phyloP scores from a whole-genome alignment of 2,888 invertebrate genomes.

The Drosophila meridiana region DNA sequence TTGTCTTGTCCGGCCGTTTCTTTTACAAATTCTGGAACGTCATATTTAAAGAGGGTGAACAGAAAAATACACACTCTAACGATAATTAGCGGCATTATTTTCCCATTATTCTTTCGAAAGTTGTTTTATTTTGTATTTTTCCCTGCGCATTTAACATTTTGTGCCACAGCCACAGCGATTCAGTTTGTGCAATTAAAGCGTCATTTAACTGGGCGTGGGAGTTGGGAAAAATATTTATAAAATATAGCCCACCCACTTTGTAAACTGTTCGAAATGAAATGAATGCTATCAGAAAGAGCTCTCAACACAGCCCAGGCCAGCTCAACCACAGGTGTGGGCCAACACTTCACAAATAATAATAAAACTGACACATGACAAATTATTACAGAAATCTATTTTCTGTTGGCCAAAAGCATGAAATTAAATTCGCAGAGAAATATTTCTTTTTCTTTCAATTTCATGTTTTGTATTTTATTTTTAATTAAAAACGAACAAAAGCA shows the following conservation, averaged over 20 bases:
- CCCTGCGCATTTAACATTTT: slow-evolving; percentile 34
- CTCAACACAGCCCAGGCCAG: slow-evolving; percentile 2
- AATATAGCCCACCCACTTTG: slow-evolving; percentile 21
- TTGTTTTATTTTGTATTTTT: slow-evolving; percentile 4
- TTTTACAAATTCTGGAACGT: slow-evolving; percentile 66
- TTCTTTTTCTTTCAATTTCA: not conserved
- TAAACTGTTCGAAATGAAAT: not conserved
- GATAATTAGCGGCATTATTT: slow-evolving; percentile 78
- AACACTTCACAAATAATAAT: not conserved
- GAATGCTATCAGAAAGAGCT: slow-evolving; percentile 15
- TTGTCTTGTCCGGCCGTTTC: slow-evolving; percentile 59
- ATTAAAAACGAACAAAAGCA: slow-evolving; percentile 63
- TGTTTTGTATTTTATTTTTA: slow-evolving; percentile 44
- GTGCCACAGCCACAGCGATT: slow-evolving; percentile 27
- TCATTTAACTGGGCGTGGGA: slow-evolving; percentile 78
- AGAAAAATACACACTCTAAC: slow-evolving; percentile 60
- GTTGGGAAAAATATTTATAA: slow-evolving; percentile 12
- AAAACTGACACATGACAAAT: slow-evolving; percentile 63
- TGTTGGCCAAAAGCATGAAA: slow-evolving; percentile 32
- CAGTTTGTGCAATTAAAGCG: slow-evolving; percentile 72
- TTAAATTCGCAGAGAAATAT: slow-evolving; percentile 17
- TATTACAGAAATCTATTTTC: slow-evolving; percentile 32
- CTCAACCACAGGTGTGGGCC: slow-evolving; percentile 26
- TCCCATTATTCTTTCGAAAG: slow-evolving; percentile 74
- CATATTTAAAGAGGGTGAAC: slow-evolving; percentile 35